Evolutionary conservation across 1,140 invertebrate genomes (phyloP).

Genomic region (Theocolax elegans): DNA sequence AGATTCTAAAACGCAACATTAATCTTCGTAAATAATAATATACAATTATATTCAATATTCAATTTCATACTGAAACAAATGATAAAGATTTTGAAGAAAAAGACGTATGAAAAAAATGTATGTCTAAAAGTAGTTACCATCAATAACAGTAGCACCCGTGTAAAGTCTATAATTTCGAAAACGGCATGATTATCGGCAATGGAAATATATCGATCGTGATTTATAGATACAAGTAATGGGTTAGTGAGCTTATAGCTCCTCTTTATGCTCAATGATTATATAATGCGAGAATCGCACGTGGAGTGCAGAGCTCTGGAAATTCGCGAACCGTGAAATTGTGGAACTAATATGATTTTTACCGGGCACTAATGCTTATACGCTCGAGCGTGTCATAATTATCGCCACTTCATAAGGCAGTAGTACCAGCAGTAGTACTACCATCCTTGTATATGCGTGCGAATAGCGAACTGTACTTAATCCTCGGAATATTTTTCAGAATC

Average conservation of each 20-base stretch:
- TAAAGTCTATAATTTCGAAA: conserved; percentile 8
- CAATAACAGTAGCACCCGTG: no score
- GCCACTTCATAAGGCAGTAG: not conserved
- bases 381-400: conserved; percentile 30
- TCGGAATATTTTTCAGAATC: not conserved
- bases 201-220: conserved; percentile 2
- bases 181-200: not conserved
- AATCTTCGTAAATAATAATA: no score
- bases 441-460: not conserved
- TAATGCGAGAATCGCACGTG: not conserved
- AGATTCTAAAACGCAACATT: no score
- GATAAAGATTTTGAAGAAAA: no score
- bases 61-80: no score
- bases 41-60: no score
- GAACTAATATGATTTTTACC: not conserved
- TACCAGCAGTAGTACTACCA: no score
- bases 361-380: no score
- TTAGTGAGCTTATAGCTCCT: not conserved
- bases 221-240: no score
- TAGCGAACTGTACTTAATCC: not conserved
- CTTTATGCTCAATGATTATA: not conserved
- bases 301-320: not conserved
- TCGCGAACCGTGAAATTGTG: conserved; percentile 19
- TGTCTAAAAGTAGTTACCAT: no score
- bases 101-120: no score